Evolutionary conservation across 1,140 invertebrate species (phyloP).

Genomic region (Penaeus indicus): DNA sequence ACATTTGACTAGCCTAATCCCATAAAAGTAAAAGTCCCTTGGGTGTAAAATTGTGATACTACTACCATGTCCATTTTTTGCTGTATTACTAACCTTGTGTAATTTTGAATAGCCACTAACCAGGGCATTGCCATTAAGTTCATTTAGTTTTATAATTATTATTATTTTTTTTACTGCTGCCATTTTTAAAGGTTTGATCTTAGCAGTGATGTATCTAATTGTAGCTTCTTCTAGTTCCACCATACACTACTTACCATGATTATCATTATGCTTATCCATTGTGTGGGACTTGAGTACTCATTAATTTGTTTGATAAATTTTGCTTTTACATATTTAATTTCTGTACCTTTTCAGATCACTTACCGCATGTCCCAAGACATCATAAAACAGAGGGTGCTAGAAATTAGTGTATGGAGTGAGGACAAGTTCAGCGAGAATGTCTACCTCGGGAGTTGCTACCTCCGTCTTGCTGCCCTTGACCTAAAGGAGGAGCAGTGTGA

Average conservation of each 20-base stretch:
- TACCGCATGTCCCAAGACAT: constrained; percentile 89
- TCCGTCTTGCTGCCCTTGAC: constrained; percentile 79
- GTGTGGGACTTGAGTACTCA: too few species aligned
- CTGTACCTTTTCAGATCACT: constrained; percentile 78
- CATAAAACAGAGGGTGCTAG: constrained; percentile 80
- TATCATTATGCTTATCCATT: too few species aligned
- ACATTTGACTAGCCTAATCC: not conserved
- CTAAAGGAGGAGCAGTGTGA: constrained; percentile 78
- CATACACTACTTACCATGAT: too few species aligned
- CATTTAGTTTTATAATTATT: too few species aligned
- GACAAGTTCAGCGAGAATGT: constrained; percentile 96
- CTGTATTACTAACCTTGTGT: too few species aligned
- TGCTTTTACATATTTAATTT: not conserved
- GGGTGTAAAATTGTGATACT: not conserved
- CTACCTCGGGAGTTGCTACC: constrained; percentile 89
- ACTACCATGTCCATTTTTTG: too few species aligned
- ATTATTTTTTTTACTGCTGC: too few species aligned
- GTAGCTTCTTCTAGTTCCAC: too few species aligned
- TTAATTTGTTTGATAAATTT: not conserved
- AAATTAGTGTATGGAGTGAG: constrained; percentile 95
- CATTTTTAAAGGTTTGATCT: too few species aligned
- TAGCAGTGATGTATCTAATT: too few species aligned
- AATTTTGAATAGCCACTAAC: too few species aligned
- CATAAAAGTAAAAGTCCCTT: constrained; percentile 14
- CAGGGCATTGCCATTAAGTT: too few species aligned